These are phyloP conservation scores for Siderastrea radians DNA, from an alignment of 92 coral and sea anemone species.

Conservation along the genomic window DNA sequence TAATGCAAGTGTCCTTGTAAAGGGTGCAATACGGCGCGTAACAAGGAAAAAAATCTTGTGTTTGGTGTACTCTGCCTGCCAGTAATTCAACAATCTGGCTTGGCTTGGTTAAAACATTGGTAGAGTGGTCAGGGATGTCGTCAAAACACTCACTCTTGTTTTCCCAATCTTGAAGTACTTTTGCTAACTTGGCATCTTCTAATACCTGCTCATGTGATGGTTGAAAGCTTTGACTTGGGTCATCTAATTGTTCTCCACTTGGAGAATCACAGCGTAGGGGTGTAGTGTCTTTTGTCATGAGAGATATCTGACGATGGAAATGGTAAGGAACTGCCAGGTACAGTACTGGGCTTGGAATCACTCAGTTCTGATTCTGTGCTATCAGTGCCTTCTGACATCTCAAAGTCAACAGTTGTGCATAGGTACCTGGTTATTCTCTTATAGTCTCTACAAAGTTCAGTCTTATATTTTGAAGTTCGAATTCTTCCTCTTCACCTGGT, in stretches of 20 bases:
- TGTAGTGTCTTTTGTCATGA: neutral
- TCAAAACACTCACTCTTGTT: neutral
- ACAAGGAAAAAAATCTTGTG: slow-evolving; percentile 29
- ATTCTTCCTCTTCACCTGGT: too few species aligned
- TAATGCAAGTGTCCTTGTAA: slow-evolving; percentile 63
- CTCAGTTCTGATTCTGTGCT: neutral
- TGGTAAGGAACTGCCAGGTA: neutral
- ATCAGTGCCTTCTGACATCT: neutral
- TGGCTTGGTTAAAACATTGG: neutral
- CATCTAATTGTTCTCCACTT: neutral
- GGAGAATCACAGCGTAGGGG: neutral
- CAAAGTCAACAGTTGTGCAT: neutral
- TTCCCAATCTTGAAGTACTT: too few species aligned
- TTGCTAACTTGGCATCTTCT: neutral
- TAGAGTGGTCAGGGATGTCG: neutral
- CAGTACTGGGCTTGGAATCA: neutral
- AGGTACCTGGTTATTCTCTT: slow-evolving; percentile 2
- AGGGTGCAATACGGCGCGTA: slow-evolving; percentile 58
- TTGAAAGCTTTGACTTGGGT: neutral
- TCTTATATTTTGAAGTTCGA: too few species aligned
- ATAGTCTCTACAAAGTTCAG: too few species aligned
- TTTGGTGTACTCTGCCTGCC: neutral
- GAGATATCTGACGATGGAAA: neutral
- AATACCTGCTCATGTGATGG: neutral
- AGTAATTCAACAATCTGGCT: neutral